Base-by-base conservation (phyloP, 2,113 vertebrate genomes). In the Psittacula cyanocephala region DNA sequence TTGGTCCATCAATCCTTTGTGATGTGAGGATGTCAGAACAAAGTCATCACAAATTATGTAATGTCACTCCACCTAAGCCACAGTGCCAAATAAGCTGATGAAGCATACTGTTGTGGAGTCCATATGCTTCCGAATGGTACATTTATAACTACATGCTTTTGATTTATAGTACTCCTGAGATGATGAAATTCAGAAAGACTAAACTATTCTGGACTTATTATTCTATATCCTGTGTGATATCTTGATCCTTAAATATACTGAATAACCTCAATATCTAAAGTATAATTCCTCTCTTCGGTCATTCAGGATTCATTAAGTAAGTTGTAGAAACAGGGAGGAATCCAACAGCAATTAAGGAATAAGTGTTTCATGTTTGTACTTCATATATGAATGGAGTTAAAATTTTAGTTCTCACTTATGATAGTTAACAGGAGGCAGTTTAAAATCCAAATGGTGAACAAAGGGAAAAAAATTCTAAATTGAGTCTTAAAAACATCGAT, bases 11-110 rank as follows among this genome's bases (percentile, higher is more conserved):
- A 95, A 90, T 95, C 59, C 91, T 95, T 94, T 71, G 91, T 93
- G 77, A 96, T 75, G 59, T 37, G 78, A 95, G 53, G 65, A 81
- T 93, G 94, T 96, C 93, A 97, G 95, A 97, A 94, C 92, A 91
- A 97, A 83, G 88, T 83, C 64, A 96, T 74, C 82, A 88, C 60
- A 96, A 94, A 78, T 97, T 96, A 92, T 89, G 70, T 86, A 82
- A 88, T 94, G 92, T 89, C 88, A 91, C 68, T 93, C 92, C 53
- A 95, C 63, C 93, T 90, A 86, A 96, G 68, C 65, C 88, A 94
- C 18, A 81, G 72, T 88, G 33, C 49, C 88, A 80, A 97, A 97
- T 84, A 65, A 93, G 85, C 28, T 91, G 86, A 94, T 94, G 74
- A 93, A 96, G 87, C 50, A 84, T 63, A 84, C 52, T 88, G 11